Evolutionary conservation across 2,113 vertebrate species (phyloP), one percentile per base, ranked within the genome.

Genomic region (Oreocharis arfaki): DNA sequence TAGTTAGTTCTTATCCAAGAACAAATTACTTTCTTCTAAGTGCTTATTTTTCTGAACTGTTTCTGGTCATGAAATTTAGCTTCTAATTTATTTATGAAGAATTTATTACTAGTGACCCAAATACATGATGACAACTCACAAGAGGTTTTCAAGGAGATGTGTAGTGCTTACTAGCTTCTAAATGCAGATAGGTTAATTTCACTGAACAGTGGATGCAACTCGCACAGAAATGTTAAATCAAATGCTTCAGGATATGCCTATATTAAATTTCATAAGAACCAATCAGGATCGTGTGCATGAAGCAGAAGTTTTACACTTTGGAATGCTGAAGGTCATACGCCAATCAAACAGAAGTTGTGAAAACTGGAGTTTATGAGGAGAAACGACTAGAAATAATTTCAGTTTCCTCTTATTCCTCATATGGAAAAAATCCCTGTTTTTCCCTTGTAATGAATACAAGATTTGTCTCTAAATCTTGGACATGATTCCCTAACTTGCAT

Each of bases 41-140:
- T 39, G 15, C 9, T 91, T 64, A n/a, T 41, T 50, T 94, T 92
- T 84, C 74, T 68, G 76, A 93, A 94, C 80, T 85, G 17, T 67
- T 92, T 65, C 52, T 89, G 64, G 64, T 91, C 20, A 84, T 75
- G 67, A 74, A 75, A 94, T 65, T 84, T 53, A 37, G 18, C 30
- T 82, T 74, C 78, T 65, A 41, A 30, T 77, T 84, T 64, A 56
- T 89, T 94, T 81, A 85, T 75, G 57, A 63, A 39, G 23, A 75
- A 92, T 88, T 95, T 95, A 93, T 96, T 92, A 57, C 23, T 77
- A 61, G 46, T 81, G 70, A 94, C 47, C 37, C 41, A 88, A 77
- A 80, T 84, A 27, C 42, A 32, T 57, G 23, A 64, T 70, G 82
- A 61, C 73, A 92, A 69, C 42, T 68, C 64, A 56, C 64, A 81